phyloP scores from a whole-genome alignment of 2,888 invertebrate species.

The Aporophyla lueneburgensis region DNA sequence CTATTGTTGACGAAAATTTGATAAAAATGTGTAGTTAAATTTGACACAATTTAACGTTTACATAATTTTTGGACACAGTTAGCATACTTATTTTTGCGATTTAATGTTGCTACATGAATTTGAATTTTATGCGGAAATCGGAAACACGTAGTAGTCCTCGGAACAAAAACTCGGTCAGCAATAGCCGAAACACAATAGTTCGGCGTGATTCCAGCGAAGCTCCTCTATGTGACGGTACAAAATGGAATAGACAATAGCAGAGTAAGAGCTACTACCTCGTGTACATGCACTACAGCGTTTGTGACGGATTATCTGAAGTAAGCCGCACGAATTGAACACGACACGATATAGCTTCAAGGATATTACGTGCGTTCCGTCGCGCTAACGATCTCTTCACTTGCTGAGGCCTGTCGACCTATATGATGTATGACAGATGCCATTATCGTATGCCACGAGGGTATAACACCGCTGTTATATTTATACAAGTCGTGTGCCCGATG shows the following conservation, averaged over 20 bases:
- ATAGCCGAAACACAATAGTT: slow-evolving; percentile 20
- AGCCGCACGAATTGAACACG: slow-evolving; percentile 42
- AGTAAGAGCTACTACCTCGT: slow-evolving; percentile 9
- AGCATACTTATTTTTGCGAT: no score
- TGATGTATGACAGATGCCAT: slow-evolving; percentile 25
- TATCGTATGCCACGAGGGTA: slow-evolving; percentile 15
- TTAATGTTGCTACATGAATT: no score
- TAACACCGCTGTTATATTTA: background rate
- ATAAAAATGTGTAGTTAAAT: no score
- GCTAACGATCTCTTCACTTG: slow-evolving; percentile 35
- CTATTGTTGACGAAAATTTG: no score
- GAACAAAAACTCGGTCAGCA: slow-evolving; percentile 7
- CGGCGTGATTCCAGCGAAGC: slow-evolving; percentile 13
- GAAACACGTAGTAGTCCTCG: background rate
- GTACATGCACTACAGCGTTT: slow-evolving; percentile 20
- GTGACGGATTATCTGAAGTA: slow-evolving; percentile 49
- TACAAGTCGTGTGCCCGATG: background rate
- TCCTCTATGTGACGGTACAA: background rate
- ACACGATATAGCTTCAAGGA: slow-evolving; percentile 14
- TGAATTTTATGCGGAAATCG: no score
- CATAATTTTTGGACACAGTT: no score
- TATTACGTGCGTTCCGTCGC: slow-evolving; percentile 17
- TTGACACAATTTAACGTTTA: no score
- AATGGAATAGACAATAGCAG: slow-evolving; percentile 51
- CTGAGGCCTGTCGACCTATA: background rate